Percentiles rank a stretch among this genome's conserved stretches.
phyloP scores from a whole-genome alignment of 2,797 vertebrate genomes.

The Orientallactaga sibirica region DNA sequence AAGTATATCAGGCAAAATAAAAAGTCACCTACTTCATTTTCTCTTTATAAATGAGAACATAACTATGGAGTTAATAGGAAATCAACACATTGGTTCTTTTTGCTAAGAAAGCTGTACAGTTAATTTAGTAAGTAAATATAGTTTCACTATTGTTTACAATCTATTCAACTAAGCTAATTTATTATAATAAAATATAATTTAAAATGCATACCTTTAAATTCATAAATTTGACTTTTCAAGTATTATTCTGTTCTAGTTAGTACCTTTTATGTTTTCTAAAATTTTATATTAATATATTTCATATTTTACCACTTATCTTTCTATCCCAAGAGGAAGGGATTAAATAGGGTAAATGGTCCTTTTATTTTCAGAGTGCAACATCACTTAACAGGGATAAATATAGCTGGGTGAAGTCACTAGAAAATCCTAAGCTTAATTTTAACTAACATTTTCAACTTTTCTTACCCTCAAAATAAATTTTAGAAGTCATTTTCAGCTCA shows the following conservation, averaged over 20 bases:
- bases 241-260: background rate
- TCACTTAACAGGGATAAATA: constrained; percentile 31
- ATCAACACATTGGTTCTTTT: background rate
- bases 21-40: constrained; percentile 41
- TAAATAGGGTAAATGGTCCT: background rate
- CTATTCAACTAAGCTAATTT: background rate
- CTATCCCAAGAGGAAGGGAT: background rate
- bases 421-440: constrained; percentile 74
- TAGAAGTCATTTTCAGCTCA: constrained; percentile 72
- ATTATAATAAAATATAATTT: background rate
- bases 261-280: constrained; percentile 24
- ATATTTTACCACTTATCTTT: background rate
- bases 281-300: constrained; percentile 28
- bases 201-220: background rate
- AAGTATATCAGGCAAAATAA: background rate
- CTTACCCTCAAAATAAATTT: constrained; percentile 74
- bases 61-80: background rate
- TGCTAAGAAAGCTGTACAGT: background rate
- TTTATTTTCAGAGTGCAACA: constrained; percentile 60
- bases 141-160: constrained; percentile 4
- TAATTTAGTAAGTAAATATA: constrained; percentile 32
- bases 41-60: background rate
- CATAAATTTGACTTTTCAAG: background rate
- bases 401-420: constrained; percentile 62
- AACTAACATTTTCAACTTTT: constrained; percentile 65